Percentiles rank a stretch among this genome's conserved stretches.
Evolutionary conservation across 1,140 invertebrate genomes (phyloP).

Genomic region (Drosophila ohnishii): DNA sequence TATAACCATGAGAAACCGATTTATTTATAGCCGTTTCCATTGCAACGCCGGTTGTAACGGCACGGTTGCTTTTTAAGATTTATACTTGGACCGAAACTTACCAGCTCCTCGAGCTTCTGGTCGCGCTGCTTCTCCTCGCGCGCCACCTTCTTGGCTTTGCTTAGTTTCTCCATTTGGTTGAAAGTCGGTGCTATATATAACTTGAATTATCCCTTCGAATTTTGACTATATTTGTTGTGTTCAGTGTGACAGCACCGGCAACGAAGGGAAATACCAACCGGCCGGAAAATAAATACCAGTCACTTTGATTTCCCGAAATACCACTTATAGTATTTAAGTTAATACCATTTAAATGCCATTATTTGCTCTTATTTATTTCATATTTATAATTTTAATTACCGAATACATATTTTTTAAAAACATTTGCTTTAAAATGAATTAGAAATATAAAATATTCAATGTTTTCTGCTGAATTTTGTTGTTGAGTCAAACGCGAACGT

Average conservation of each 20-base stretch:
- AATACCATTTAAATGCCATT: too few relatives aligned
- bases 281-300: too few relatives aligned
- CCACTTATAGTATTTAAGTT: too few relatives aligned
- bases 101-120: slow-evolving; percentile 76
- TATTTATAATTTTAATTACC: too few relatives aligned
- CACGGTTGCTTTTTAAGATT: too few relatives aligned
- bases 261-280: background rate
- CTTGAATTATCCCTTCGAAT: slow-evolving; percentile 49
- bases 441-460: too few relatives aligned
- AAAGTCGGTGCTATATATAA: slow-evolving; percentile 54
- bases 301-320: too few relatives aligned
- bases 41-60: slow-evolving; percentile 19
- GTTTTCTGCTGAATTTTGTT: too few relatives aligned
- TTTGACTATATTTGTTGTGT: slow-evolving; percentile 71
- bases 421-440: too few relatives aligned
- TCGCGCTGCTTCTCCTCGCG: slow-evolving; percentile 78
- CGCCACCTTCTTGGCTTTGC: slow-evolving; percentile 67
- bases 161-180: slow-evolving; percentile 64
- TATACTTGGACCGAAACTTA: slow-evolving; percentile 20
- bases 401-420: too few relatives aligned
- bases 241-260: background rate
- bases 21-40: slow-evolving; percentile 26
- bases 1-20: background rate
- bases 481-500: background rate
- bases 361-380: too few relatives aligned